Conservation (phyloP, 1,140 invertebrate genomes). For the Drosophila ironensis region DNA sequence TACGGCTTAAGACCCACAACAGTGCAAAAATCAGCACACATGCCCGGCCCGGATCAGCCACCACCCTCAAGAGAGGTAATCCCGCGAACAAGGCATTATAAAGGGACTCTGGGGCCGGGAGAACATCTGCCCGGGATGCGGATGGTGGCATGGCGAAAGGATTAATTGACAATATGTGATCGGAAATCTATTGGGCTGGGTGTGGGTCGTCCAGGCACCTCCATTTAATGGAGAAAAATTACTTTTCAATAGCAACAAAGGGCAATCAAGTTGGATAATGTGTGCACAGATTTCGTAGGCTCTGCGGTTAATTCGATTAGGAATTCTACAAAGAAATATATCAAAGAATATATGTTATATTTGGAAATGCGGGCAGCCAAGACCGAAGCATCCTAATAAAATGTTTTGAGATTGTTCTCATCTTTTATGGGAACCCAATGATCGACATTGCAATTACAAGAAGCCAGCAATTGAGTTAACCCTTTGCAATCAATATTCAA, state of each 20-base stretch:
- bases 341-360: too few relatives aligned
- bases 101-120: slow-evolving; percentile 29
- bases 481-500: slow-evolving; percentile 50
- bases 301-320: slow-evolving; percentile 64
- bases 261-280: slow-evolving; percentile 48
- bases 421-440: background rate
- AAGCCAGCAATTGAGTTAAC: slow-evolving; percentile 43
- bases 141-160: slow-evolving; percentile 46
- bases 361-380: too few relatives aligned
- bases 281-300: slow-evolving; percentile 61
- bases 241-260: slow-evolving; percentile 47
- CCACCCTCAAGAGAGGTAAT: slow-evolving; percentile 50
- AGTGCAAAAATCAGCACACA: slow-evolving; percentile 74
- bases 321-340: slow-evolving; percentile 28
- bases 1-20: slow-evolving; percentile 70
- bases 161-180: slow-evolving; percentile 66
- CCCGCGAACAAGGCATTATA: slow-evolving; percentile 67
- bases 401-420: background rate
- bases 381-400: too few relatives aligned
- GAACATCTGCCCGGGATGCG: slow-evolving; percentile 54
- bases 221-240: slow-evolving; percentile 62
- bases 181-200: background rate
- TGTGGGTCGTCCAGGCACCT: background rate
- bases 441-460: slow-evolving; percentile 3
- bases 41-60: slow-evolving; percentile 12